Conservation (phyloP, 2,797 vertebrate species). For the Neoniphon sammara region DNA sequence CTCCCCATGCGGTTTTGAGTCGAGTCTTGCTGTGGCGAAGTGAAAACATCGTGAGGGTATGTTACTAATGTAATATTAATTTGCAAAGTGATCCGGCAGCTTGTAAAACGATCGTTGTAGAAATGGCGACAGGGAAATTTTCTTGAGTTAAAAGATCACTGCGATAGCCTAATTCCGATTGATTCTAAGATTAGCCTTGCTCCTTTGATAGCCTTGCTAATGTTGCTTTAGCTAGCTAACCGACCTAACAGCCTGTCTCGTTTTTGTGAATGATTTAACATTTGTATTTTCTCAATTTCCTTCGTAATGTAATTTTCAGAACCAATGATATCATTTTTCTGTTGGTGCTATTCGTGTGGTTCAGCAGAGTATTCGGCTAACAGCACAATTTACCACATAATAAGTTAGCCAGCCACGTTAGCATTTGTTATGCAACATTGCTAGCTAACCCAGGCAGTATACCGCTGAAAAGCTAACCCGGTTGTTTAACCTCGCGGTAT, state of each 20-base stretch:
- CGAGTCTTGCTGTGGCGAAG: constrained; percentile 50
- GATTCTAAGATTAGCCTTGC: constrained; percentile 27
- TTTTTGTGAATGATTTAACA: fast-evolving
- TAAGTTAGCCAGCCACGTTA: constrained; percentile 57
- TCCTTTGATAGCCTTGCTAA: constrained; percentile 3
- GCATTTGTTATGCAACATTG: constrained; percentile 71
- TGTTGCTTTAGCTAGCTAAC: background rate
- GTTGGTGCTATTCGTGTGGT: fast-evolving
- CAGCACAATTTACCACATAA: background rate
- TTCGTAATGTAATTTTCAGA: fast-evolving
- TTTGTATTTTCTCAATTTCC: fast-evolving
- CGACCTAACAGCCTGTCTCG: background rate
- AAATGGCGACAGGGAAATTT: fast-evolving
- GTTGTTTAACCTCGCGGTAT: background rate
- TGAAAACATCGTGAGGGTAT: constrained; percentile 68
- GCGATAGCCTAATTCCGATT: constrained; percentile 15
- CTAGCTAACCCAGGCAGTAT: background rate
- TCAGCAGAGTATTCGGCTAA: fast-evolving
- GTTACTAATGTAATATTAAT: background rate
- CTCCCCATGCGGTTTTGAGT: constrained; percentile 80
- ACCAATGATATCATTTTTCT: fast-evolving
- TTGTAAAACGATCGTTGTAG: fast-evolving
- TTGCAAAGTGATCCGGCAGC: fast-evolving
- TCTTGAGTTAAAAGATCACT: fast-evolving
- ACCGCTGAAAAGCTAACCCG: constrained; percentile 28